These are phyloP conservation scores for Drosophila biarmipes DNA, from an alignment of 1,140 invertebrate genomes.

Conservation along the genomic window DNA sequence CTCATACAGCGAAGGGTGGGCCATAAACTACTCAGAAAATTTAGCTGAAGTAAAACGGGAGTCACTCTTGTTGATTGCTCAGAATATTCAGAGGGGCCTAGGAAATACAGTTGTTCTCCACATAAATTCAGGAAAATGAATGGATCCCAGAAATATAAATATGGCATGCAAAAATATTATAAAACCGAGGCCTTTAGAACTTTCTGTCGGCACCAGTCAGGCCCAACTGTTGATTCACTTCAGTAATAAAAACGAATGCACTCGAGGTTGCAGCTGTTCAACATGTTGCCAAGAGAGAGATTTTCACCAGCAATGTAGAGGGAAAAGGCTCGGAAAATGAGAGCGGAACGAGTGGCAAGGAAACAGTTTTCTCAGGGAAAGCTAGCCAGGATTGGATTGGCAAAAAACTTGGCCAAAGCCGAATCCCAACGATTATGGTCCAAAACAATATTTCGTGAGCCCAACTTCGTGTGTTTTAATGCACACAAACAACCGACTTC, in stretches of 20 bases:
- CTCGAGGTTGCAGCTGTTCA: slow-evolving; percentile 29
- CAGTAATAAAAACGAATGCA: slow-evolving; percentile 23
- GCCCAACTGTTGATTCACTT: slow-evolving; percentile 64
- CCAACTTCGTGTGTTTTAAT: slow-evolving; percentile 34
- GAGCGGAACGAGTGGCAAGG: slow-evolving; percentile 54
- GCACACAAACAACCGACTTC: slow-evolving; percentile 35
- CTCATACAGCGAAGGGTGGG: slow-evolving; percentile 18
- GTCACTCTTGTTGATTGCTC: slow-evolving; percentile 71
- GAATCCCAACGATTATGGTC: slow-evolving; percentile 14
- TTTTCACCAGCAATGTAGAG: neutral
- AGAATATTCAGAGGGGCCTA: slow-evolving; percentile 7
- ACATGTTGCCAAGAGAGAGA: slow-evolving; percentile 68
- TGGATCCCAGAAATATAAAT: slow-evolving; percentile 11
- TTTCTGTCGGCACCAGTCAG: slow-evolving; percentile 18
- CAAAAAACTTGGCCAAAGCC: slow-evolving; percentile 31
- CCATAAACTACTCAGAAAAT: slow-evolving; percentile 40
- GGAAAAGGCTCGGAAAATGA: slow-evolving; percentile 4
- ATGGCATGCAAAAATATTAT: slow-evolving; percentile 3
- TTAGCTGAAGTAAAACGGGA: slow-evolving; percentile 3
- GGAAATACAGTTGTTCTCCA: slow-evolving; percentile 5
- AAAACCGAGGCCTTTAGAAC: slow-evolving; percentile 16
- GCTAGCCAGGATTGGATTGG: slow-evolving; percentile 41
- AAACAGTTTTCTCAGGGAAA: slow-evolving; percentile 33
- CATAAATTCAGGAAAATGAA: slow-evolving; percentile 16
- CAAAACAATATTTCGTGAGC: slow-evolving; percentile 37